These are phyloP conservation scores for Miichthys miiuy DNA, from an alignment of 2,797 vertebrate species.

Conservation along the genomic window DNA sequence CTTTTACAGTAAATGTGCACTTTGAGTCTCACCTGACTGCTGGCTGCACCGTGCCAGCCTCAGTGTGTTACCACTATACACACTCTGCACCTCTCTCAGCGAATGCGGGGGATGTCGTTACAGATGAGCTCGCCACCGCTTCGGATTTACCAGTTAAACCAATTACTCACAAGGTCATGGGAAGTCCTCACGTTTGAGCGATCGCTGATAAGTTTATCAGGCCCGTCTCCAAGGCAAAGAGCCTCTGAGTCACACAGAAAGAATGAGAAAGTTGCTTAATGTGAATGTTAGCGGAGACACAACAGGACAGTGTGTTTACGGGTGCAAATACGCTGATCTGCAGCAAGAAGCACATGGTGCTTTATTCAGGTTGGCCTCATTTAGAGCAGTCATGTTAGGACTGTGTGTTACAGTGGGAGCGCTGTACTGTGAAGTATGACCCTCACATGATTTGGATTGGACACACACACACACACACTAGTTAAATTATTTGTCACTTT, in stretches of 20 bases:
- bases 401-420: neutral
- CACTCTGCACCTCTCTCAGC: slow-evolving; percentile 25
- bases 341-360: too few species aligned
- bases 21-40: slow-evolving; percentile 41
- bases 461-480: slow-evolving; percentile 3
- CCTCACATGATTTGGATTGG: slow-evolving; percentile 46
- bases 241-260: slow-evolving; percentile 18
- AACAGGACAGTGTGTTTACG: neutral
- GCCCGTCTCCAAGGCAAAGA: neutral
- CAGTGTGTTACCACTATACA: slow-evolving; percentile 29
- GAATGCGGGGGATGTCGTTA: slow-evolving; percentile 42
- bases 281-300: neutral
- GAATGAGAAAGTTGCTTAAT: neutral
- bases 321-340: neutral
- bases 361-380: neutral
- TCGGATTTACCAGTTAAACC: slow-evolving; percentile 67
- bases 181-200: slow-evolving; percentile 52
- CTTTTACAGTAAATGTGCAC: neutral
- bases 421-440: slow-evolving; percentile 3
- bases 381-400: neutral
- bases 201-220: slow-evolving; percentile 48
- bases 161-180: slow-evolving; percentile 60
- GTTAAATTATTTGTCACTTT: slow-evolving; percentile 4
- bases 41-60: slow-evolving; percentile 54
- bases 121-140: slow-evolving; percentile 28